Conservation (phyloP, 2,113 vertebrate genomes). For the Cephalopterus ornatus region DNA sequence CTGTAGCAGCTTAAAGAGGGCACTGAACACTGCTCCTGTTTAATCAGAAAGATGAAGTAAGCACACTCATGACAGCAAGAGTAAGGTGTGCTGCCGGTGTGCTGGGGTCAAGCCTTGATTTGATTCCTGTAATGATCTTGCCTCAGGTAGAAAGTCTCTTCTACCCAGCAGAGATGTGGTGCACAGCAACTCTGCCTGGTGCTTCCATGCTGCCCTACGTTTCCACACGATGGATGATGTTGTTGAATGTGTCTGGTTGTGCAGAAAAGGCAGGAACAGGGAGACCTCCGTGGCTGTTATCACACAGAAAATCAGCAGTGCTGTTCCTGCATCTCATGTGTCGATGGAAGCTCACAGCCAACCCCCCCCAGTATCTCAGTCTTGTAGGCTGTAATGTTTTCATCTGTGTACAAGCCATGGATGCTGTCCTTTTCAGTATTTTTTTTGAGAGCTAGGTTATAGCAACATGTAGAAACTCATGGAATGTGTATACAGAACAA, state of each 20-base stretch:
- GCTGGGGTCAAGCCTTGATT: background rate
- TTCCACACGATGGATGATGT: background rate
- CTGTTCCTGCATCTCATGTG: background rate
- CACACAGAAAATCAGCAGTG: background rate
- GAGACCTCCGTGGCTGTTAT: accelerated
- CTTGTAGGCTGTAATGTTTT: background rate
- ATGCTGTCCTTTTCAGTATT: background rate
- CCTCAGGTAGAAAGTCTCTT: background rate
- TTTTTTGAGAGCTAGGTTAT: background rate
- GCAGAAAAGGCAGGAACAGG: background rate
- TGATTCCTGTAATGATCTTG: background rate
- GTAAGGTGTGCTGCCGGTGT: background rate
- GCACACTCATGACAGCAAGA: background rate
- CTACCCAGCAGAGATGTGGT: background rate
- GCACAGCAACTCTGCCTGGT: accelerated
- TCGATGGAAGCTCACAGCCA: background rate
- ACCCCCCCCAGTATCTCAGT: background rate
- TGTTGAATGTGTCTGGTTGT: background rate
- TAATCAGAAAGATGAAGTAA: background rate
- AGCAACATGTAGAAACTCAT: background rate
- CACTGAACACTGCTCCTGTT: background rate
- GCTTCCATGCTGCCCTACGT: background rate
- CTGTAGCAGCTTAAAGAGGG: background rate
- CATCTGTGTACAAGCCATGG: accelerated
- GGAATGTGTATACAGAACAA: background rate